Percentiles rank a stretch among this genome's conserved stretches.
These are phyloP conservation scores for Xylota sylvarum DNA, from an alignment of 2,888 invertebrate genomes.

Conservation along the genomic window DNA sequence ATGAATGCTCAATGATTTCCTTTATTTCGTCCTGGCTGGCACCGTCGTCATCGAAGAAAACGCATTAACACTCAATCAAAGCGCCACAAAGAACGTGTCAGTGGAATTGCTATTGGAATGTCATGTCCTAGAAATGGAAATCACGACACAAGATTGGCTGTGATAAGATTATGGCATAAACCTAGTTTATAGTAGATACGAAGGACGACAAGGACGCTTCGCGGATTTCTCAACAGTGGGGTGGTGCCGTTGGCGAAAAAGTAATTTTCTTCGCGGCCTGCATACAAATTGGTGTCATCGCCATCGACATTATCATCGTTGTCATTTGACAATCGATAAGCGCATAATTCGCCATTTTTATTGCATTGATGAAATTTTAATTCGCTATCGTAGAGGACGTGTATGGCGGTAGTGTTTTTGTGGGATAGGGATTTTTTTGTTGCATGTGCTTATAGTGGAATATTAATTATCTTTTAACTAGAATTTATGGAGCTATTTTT, in stretches of 20 bases:
- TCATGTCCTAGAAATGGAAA: slow-evolving; percentile 69
- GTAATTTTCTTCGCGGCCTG: slow-evolving; percentile 75
- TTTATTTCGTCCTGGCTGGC: slow-evolving; percentile 13
- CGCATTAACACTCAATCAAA: slow-evolving; percentile 77
- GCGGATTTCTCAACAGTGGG: slow-evolving; percentile 26
- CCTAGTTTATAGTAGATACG: slow-evolving; percentile 73
- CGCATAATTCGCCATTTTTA: slow-evolving; percentile 62
- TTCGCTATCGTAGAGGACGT: slow-evolving; percentile 5
- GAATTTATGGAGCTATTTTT: slow-evolving; percentile 1
- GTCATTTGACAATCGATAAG: slow-evolving; percentile 69
- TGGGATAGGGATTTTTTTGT: neutral
- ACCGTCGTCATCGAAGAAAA: slow-evolving; percentile 39
- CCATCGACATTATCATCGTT: slow-evolving; percentile 36
- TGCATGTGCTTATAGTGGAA: neutral
- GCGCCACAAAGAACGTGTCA: slow-evolving; percentile 66
- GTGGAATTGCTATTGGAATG: slow-evolving; percentile 64
- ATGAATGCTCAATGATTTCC: slow-evolving; percentile 69
- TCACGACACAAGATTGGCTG: slow-evolving; percentile 68
- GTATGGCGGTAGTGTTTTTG: neutral
- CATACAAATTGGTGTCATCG: slow-evolving; percentile 74
- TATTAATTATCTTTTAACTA: neutral
- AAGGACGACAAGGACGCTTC: slow-evolving; percentile 40
- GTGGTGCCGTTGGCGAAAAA: slow-evolving; percentile 55
- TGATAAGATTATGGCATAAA: slow-evolving; percentile 76
- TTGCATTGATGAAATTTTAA: slow-evolving; percentile 70